Base-by-base conservation (phyloP, 2,113 vertebrate species). In the Spheniscus mendiculus region DNA sequence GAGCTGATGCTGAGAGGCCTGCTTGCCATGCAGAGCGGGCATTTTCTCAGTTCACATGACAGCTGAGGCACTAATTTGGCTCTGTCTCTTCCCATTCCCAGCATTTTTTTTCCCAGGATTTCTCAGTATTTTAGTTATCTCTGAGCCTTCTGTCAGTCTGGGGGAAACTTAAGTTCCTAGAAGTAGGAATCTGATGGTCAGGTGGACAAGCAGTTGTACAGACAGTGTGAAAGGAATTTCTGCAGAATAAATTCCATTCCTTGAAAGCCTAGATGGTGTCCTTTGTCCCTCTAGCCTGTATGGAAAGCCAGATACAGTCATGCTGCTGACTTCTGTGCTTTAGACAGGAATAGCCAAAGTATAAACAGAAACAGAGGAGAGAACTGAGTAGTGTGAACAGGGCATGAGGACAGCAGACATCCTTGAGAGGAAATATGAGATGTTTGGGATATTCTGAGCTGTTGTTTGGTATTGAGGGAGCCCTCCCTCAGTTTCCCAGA, bases 121-220 rank as follows among this genome's bases (percentile, higher is more conserved):
- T 93, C 71, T 95, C 62, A 44, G 63, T 89, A 87, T 91, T 96
- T 96, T 96, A 83, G 87, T 95, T 90, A 58, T 84, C 93, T 96
- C 56, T 0, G 2, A 93, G 72, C 93, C 91, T 96, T 95, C 81
- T 96, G 77, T 89, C 91, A 76, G 65, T 82, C 50, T 89, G 18
- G 58, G 80, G 61, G 63, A 83, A 62, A 30, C 36, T 50, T 4
- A 32, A 71, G 45, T 67, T 96, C 87, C 87, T 91, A 5, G 38
- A 89, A 82, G 63, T 36, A 42, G 72, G 91, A 67, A 93, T 89
- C 59, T 87, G 80, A 70, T 59, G 65, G 50, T 96, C 91, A 86
- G 81, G 78, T 94, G 91, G 91, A 78, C 38, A n/a, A 84, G 80
- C 80, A 89, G 67, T 76, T 83, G 71, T 34, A 61, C 71, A 70